Base-by-base conservation (phyloP, 2,113 vertebrate genomes). In the Sakesphorus luctuosus region DNA sequence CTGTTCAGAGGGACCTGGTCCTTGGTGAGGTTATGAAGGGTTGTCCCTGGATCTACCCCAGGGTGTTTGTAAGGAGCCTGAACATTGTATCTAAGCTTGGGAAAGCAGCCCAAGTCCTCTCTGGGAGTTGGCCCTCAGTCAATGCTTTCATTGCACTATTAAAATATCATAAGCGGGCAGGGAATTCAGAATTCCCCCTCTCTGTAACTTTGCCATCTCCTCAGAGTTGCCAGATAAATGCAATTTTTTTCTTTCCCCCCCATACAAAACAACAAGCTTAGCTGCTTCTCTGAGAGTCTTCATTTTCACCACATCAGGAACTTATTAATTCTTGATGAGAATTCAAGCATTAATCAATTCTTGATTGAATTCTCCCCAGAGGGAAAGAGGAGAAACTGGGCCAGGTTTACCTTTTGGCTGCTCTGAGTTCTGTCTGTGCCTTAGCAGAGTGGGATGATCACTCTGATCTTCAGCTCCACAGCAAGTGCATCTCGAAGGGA, bases 271-370 rank as follows among this genome's bases (percentile, higher is more conserved):
- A 95, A 94, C 92, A 93, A 88, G 68, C 82, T 84, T 88, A 65
- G 85, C 92, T 92, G 68, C 72, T 92, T 91, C 88, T 61, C 65
- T 63, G 88, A 92, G 95, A 94, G 68, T 91, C 91, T 96, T 96
- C 90, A 63, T 95, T 97, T 96, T 94, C 87, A 95, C 88, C 90
- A 92, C 90, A 89, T 96, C 93, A 97, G 95, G 85, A 96, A 88
- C 92, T 94, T 93, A 96, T 96, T 94, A 96, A 96, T 94, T 96
- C 92, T 97, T 97, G 92, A 96, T 96, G 95, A 97, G 95, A 97
- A 96, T 91, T 94, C 91, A 74, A 96, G 96, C 89, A 94, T 93
- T 95, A 97, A 94, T 97, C 96, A 96, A 96, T 97, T 73, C 93
- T 88, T 91, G 92, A 93, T 80, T 96, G 95, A 96, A 85, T 74